phyloP scores from a whole-genome alignment of 2,113 vertebrate species.

The Camarhynchus parvulus region DNA sequence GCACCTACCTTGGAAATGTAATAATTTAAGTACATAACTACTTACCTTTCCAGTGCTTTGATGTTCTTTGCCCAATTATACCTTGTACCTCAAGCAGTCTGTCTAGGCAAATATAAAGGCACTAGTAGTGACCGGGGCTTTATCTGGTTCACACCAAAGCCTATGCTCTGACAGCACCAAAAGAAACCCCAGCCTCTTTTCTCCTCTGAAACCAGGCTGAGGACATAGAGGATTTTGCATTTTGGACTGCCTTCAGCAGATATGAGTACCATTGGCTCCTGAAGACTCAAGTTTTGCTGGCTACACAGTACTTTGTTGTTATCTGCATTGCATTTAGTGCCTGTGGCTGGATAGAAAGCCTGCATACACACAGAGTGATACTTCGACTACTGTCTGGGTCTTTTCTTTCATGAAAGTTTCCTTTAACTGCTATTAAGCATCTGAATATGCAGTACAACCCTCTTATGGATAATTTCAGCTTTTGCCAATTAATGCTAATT shows the following conservation, averaged over 20 bases:
- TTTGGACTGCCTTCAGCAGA: background rate
- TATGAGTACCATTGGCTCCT: background rate
- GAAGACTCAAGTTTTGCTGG: background rate
- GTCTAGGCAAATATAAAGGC: background rate
- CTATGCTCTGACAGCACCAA: background rate
- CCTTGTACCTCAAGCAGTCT: background rate
- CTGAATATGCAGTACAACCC: background rate
- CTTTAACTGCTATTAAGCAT: background rate
- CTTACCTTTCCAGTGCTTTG: background rate
- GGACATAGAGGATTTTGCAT: background rate
- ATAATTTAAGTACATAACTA: background rate
- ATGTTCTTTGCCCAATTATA: background rate
- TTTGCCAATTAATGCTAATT: background rate
- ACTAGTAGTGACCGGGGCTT: background rate
- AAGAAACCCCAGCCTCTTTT: background rate
- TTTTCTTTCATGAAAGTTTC: background rate
- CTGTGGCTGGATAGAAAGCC: background rate
- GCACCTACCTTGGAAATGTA: background rate
- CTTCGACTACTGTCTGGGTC: background rate
- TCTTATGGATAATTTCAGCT: background rate
- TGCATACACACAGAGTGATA: no score
- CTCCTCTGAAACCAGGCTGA: background rate
- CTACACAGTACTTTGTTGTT: no score
- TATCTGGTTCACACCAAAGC: background rate
- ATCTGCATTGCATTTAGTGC: background rate